These are phyloP conservation scores for Dryobota labecula DNA, from an alignment of 2,888 invertebrate species.

Conservation along the genomic window DNA sequence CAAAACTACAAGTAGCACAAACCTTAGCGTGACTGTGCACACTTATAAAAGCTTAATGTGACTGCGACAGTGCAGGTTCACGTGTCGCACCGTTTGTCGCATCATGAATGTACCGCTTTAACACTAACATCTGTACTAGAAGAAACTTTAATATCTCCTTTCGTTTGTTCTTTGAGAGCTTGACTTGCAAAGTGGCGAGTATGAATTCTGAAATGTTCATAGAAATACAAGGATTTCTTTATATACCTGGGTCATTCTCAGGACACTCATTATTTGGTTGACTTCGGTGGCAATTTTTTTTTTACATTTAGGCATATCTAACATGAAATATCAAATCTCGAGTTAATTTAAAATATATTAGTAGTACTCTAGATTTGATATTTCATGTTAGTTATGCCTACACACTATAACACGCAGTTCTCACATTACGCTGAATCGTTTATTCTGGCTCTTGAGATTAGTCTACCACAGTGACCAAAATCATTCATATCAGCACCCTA, in stretches of 20 bases:
- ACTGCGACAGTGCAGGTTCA: slow-evolving; percentile 12
- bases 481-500: not conserved
- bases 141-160: slow-evolving; percentile 51
- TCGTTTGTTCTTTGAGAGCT: slow-evolving; percentile 46
- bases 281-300: too few relatives aligned
- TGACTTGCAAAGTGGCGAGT: slow-evolving; percentile 44
- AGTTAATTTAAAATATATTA: too few relatives aligned
- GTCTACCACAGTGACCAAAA: not conserved
- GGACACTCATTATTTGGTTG: too few relatives aligned
- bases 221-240: slow-evolving; percentile 1
- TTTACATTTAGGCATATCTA: too few relatives aligned
- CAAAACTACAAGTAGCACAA: slow-evolving; percentile 11
- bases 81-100: slow-evolving; percentile 24
- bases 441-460: not conserved
- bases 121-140: slow-evolving; percentile 39
- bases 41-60: slow-evolving; percentile 27
- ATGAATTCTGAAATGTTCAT: not conserved
- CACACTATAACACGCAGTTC: too few relatives aligned
- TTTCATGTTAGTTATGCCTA: too few relatives aligned
- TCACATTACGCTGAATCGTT: not conserved
- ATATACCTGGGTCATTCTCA: too few relatives aligned
- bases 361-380: too few relatives aligned
- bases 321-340: too few relatives aligned
- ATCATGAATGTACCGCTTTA: slow-evolving; percentile 52
- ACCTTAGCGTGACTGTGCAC: slow-evolving; percentile 8